A percentile compares a stretch with the other conserved stretches of the same genome.
These are phyloP conservation scores for Campodea augens DNA, from an alignment of 1,140 invertebrate species.

Conservation along the genomic window DNA sequence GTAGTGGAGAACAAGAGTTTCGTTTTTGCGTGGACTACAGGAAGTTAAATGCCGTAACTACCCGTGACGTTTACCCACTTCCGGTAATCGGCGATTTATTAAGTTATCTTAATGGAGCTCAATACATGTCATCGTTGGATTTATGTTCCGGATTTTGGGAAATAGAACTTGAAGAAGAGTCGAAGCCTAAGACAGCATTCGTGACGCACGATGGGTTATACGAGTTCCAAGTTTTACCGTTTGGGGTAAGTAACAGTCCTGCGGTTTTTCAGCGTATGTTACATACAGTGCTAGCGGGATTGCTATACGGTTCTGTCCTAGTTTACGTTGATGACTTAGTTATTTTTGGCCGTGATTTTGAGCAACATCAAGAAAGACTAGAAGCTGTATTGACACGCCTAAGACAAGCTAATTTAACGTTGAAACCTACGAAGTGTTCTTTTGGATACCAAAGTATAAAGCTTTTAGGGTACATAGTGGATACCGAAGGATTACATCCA, in stretches of 20 bases:
- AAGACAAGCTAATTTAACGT: conserved; percentile 10
- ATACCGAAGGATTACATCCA: conserved; percentile 16
- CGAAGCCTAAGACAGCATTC: not conserved
- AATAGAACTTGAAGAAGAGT: not conserved
- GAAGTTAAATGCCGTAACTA: conserved; percentile 24
- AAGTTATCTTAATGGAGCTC: conserved; percentile 18
- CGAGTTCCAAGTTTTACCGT: conserved; percentile 13
- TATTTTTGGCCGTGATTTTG: conserved; percentile 9
- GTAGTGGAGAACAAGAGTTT: conserved; percentile 7
- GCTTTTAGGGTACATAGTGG: conserved; percentile 20
- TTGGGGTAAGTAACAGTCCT: conserved; percentile 14
- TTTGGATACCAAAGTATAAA: conserved; percentile 17
- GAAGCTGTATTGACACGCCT: conserved; percentile 14
- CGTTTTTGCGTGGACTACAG: conserved; percentile 27
- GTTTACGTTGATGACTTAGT: conserved; percentile 17
- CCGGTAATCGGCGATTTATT: conserved; percentile 27
- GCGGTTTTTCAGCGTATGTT: conserved; percentile 12
- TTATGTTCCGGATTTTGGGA: conserved; percentile 9
- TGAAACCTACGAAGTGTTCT: conserved; percentile 16
- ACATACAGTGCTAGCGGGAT: conserved; percentile 6
- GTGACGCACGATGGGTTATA: not conserved
- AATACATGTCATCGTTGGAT: conserved; percentile 23
- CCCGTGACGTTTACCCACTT: conserved; percentile 25
- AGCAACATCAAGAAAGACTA: conserved; percentile 13
- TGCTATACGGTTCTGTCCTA: conserved; percentile 6